Conservation (phyloP, 2,888 invertebrate genomes). For the Matsumyia berberina region DNA sequence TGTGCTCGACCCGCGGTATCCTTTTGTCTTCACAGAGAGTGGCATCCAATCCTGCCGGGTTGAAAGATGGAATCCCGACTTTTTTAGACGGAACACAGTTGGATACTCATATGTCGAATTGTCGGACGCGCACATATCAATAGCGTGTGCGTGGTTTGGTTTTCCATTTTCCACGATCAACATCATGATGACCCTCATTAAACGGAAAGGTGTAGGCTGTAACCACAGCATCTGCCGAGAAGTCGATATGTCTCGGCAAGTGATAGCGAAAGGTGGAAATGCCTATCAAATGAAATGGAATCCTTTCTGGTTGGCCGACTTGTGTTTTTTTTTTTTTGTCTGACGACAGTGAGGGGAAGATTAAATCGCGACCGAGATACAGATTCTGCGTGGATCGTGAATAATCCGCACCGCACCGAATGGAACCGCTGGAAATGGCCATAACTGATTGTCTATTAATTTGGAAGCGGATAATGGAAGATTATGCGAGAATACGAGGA, state of each 20-base stretch:
- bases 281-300: slow-evolving; percentile 51
- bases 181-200: slow-evolving; percentile 70
- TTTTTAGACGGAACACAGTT: slow-evolving; percentile 74
- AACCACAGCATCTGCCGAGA: slow-evolving; percentile 65
- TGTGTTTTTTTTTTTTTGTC: slow-evolving; percentile 21
- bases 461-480: slow-evolving; percentile 75
- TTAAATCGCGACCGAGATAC: slow-evolving; percentile 52
- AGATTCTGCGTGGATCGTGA: slow-evolving; percentile 62
- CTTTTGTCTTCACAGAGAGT: slow-evolving; percentile 70
- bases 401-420: slow-evolving; percentile 55
- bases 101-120: slow-evolving; percentile 70
- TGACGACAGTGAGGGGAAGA: slow-evolving; percentile 9
- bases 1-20: slow-evolving; percentile 71
- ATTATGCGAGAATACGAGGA: slow-evolving; percentile 78
- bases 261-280: slow-evolving; percentile 56
- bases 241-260: slow-evolving; percentile 63
- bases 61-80: slow-evolving; percentile 71
- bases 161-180: slow-evolving; percentile 65
- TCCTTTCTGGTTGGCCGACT: slow-evolving; percentile 7
- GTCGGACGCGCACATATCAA: slow-evolving; percentile 49
- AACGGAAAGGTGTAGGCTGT: slow-evolving; percentile 60
- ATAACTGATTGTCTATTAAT: slow-evolving; percentile 77
- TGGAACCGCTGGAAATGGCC: slow-evolving; percentile 79
- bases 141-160: slow-evolving; percentile 58
- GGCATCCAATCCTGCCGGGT: slow-evolving; percentile 67